Evolutionary conservation across 2,888 invertebrate genomes (phyloP).

Genomic region (Leucania comma): DNA sequence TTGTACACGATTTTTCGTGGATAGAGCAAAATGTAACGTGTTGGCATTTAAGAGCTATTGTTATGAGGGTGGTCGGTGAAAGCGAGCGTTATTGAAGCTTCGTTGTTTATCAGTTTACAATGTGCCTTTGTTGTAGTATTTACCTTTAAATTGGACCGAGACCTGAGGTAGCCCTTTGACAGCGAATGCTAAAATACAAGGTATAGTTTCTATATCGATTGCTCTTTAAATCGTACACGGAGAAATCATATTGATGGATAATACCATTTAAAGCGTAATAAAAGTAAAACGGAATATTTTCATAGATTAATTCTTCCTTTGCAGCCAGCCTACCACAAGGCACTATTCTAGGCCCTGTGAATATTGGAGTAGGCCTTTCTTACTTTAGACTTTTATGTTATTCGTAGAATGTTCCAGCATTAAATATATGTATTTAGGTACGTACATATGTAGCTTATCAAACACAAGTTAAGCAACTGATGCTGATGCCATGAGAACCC

Average conservation of each 20-base stretch:
- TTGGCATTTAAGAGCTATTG: conserved; percentile 77
- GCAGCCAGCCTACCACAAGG: conserved; percentile 59
- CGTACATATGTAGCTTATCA: conserved; percentile 63
- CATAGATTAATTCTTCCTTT: conserved; percentile 12
- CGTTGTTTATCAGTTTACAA: conserved; percentile 64
- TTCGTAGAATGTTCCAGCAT: conserved; percentile 8
- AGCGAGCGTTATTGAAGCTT: conserved; percentile 74
- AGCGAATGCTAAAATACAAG: not conserved
- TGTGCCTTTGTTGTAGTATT: conserved; percentile 53
- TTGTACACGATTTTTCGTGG: conserved; percentile 85
- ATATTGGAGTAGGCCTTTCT: not conserved
- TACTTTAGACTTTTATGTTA: conserved; percentile 11
- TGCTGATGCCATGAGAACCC: conserved; percentile 74
- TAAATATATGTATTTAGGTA: conserved; percentile 54
- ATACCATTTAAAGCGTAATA: too few species aligned
- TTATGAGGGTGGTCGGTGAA: conserved; percentile 86
- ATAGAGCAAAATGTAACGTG: conserved; percentile 77
- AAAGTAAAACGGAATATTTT: not conserved
- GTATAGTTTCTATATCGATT: not conserved
- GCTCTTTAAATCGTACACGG: not conserved
- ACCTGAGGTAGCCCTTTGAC: conserved; percentile 28
- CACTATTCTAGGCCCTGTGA: conserved; percentile 10
- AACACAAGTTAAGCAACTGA: conserved; percentile 72
- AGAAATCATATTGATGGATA: not conserved
- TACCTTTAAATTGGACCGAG: conserved; percentile 53